Base-by-base conservation (phyloP, 2,888 invertebrate species). In the Acrobeloides nanus region DNA sequence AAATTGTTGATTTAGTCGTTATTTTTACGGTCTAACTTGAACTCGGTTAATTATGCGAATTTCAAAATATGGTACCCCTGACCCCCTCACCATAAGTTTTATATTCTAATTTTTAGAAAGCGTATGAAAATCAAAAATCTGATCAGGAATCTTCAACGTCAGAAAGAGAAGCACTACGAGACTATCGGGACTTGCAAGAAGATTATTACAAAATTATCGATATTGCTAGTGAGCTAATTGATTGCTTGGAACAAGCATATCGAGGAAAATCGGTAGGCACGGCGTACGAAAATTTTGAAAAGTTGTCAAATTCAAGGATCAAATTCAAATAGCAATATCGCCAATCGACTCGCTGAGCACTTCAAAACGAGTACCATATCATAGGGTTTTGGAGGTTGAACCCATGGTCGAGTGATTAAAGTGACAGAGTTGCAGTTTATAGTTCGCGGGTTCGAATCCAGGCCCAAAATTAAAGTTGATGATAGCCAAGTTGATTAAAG, bases 151-250 rank as follows among this genome's bases (percentile, higher is more conserved):
- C 55, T 12, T 37, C 33, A 25, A 34, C 47, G n/a, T 24, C 51
- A 8, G 40, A 42, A 17, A 27, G 43, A 23, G 49, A 58, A 21
- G 38, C 35, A 3, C 20, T 31, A 23, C 44, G 46, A 31, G 57
- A 55, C 24, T 59, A 55, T 25, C 59, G 46, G n/a, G 46, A 38
- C 25, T 37, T 55, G n/a, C 58, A 55, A 29, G 52, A 55, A 41
- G 55, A 55, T 42, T 55, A 53, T 18, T 58, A 59, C 45, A 8
- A n/a, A 8, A 20, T 47, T 12, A 31, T 55, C 5, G 57, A 55
- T 27, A 55, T 55, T 27, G 53, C 55, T 17, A 35, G 46, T n/a
- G 57, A 55, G 31, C 39, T 55, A 18, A 41, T 55, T 32, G 52
- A 59, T 25, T 58, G 57, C 21, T 35, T 55, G 41, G 52, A 58